phyloP scores from a whole-genome alignment of 2,888 invertebrate genomes.

The Timandra comae region DNA sequence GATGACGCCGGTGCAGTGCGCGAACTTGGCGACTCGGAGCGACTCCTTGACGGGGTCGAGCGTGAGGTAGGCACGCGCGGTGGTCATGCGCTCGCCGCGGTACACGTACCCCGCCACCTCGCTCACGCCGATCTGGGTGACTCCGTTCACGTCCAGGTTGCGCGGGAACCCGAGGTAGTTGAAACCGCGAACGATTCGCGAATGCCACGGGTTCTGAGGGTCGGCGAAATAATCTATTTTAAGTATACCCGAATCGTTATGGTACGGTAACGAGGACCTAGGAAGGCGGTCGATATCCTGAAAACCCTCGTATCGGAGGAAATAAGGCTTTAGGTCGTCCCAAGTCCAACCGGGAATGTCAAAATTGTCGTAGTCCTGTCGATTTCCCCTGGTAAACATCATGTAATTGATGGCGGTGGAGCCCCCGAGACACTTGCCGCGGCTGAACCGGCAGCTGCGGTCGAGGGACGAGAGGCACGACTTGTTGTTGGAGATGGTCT shows the following conservation, averaged over 20 bases:
- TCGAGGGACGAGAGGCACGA: conserved; percentile 42
- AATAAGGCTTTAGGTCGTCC: conserved; percentile 45
- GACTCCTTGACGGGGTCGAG: conserved; percentile 26
- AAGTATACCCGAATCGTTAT: conserved; percentile 45
- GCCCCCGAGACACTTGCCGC: conserved; percentile 55
- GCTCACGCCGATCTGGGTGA: conserved; percentile 46
- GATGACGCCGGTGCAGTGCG: conserved; percentile 41
- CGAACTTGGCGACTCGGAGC: conserved; percentile 36
- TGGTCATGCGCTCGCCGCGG: conserved; percentile 41
- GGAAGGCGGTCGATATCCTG: conserved; percentile 33
- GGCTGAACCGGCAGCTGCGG: conserved; percentile 37
- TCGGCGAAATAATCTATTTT: conserved; percentile 36
- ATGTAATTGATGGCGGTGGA: conserved; percentile 56
- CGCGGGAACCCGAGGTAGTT: conserved; percentile 31
- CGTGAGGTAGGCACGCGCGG: conserved; percentile 43
- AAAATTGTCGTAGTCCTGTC: conserved; percentile 38
- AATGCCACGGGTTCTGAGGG: conserved; percentile 42
- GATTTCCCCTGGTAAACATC: conserved; percentile 51
- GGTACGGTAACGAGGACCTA: conserved; percentile 36
- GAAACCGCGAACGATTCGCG: conserved; percentile 32
- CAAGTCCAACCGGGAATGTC: conserved; percentile 45
- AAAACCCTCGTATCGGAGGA: conserved; percentile 46
- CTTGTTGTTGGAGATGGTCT: conserved; percentile 38
- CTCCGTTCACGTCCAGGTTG: conserved; percentile 46
- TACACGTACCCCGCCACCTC: conserved; percentile 38